These are phyloP conservation scores for Phaedon cochleariae DNA, from an alignment of 2,888 invertebrate species.

Conservation along the genomic window DNA sequence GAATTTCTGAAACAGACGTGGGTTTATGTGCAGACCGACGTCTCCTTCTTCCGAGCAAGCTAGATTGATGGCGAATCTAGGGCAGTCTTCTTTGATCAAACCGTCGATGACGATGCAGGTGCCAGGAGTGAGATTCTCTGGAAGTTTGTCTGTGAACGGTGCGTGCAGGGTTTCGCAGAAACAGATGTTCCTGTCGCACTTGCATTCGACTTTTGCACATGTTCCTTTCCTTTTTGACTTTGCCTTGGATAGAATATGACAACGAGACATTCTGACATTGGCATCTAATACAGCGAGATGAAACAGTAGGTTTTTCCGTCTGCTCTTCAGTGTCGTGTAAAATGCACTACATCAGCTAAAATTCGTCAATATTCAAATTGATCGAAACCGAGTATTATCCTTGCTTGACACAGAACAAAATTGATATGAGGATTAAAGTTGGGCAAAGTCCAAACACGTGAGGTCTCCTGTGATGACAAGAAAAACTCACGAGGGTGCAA, in stretches of 20 bases:
- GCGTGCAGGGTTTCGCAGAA: background rate
- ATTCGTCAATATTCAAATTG: background rate
- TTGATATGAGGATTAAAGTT: slow-evolving; percentile 79
- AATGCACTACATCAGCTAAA: background rate
- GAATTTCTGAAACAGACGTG: slow-evolving; percentile 78
- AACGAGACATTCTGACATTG: background rate
- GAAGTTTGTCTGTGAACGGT: slow-evolving; percentile 43
- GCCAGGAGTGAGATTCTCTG: slow-evolving; percentile 46
- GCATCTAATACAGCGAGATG: background rate
- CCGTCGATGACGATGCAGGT: slow-evolving; percentile 49
- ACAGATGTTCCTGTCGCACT: background rate
- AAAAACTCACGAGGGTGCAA: slow-evolving; percentile 78
- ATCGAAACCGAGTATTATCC: background rate
- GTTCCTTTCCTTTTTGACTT: background rate
- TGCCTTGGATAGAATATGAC: background rate
- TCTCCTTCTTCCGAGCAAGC: slow-evolving; percentile 61
- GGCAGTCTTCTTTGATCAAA: slow-evolving; percentile 44
- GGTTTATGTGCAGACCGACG: slow-evolving; percentile 83
- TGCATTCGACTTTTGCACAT: background rate
- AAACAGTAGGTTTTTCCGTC: too few species aligned
- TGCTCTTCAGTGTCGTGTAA: too few species aligned
- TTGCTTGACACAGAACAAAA: background rate
- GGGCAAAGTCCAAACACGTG: slow-evolving; percentile 78
- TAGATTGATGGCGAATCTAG: slow-evolving; percentile 73
- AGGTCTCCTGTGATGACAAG: slow-evolving; percentile 74